phyloP scores from a whole-genome alignment of 2,888 invertebrate genomes.

The Thecophora atra region DNA sequence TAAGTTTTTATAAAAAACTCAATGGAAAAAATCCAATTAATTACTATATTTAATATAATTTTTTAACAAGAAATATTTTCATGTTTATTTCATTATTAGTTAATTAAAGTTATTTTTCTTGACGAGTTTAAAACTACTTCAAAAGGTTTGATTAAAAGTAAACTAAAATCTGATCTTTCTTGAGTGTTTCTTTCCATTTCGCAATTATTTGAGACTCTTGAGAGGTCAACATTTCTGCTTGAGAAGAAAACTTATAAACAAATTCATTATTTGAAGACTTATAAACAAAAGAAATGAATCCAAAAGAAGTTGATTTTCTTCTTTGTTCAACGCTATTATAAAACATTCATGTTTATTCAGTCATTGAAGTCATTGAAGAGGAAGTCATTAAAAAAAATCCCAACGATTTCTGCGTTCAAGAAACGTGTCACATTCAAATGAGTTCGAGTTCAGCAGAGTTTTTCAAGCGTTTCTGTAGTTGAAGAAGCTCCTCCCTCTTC shows the following conservation, averaged over 20 bases:
- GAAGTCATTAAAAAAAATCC: constrained; percentile 1
- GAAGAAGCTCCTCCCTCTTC: background rate
- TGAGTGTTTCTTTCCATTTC: too few relatives aligned
- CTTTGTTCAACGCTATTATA: background rate
- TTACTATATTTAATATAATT: background rate
- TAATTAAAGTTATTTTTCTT: too few relatives aligned
- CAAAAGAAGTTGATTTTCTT: too few relatives aligned
- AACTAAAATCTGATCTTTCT: too few relatives aligned
- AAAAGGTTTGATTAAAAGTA: too few relatives aligned
- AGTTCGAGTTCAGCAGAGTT: background rate
- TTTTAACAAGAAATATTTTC: too few relatives aligned
- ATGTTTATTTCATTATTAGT: too few relatives aligned
- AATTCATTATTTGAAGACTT: too few relatives aligned
- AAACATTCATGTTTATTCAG: background rate
- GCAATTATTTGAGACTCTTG: too few relatives aligned
- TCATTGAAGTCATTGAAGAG: background rate
- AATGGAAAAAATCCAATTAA: background rate
- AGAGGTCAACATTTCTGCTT: background rate
- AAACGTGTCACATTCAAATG: background rate
- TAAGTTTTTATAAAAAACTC: background rate
- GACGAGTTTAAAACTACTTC: too few relatives aligned
- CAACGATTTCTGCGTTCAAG: background rate
- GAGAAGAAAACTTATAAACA: too few relatives aligned
- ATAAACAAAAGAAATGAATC: too few relatives aligned
- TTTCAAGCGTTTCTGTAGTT: background rate